phyloP scores from a whole-genome alignment of 2,797 vertebrate species.

The Allobates femoralis region DNA sequence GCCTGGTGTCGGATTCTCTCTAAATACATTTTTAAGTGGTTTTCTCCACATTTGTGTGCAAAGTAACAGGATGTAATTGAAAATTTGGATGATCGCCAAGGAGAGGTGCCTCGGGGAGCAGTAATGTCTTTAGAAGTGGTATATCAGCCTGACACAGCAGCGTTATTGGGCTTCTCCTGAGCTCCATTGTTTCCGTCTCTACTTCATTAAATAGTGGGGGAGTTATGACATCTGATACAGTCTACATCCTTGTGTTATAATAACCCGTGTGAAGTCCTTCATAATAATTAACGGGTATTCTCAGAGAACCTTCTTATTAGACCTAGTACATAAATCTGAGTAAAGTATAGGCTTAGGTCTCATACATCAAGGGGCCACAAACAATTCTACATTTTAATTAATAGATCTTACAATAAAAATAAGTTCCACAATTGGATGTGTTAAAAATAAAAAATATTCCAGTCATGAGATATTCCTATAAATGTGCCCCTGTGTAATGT shows the following conservation, averaged over 20 bases:
- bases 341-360: not conserved
- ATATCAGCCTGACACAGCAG: conserved; percentile 5
- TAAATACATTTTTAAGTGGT: not conserved
- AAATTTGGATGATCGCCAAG: conserved; percentile 21
- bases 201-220: not conserved
- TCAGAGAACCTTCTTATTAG: not conserved
- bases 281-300: not conserved
- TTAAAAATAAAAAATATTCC: too few species aligned
- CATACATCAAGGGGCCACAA: too few species aligned
- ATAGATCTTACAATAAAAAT: too few species aligned
- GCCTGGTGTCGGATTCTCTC: too few species aligned
- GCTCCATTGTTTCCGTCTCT: not conserved
- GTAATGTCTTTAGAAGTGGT: conserved; percentile 15
- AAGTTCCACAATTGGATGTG: too few species aligned
- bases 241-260: not conserved
- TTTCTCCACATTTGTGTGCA: not conserved
- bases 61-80: conserved; percentile 5
- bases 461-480: too few species aligned
- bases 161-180: not conserved
- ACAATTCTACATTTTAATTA: too few species aligned
- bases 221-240: conserved; percentile 2
- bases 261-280: not conserved
- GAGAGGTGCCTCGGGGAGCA: not conserved
- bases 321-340: not conserved
- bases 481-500: too few species aligned